These are phyloP conservation scores for Crossaster papposus DNA, from an alignment of 53 echinoderm and acorn worm genomes.

Conservation along the genomic window DNA sequence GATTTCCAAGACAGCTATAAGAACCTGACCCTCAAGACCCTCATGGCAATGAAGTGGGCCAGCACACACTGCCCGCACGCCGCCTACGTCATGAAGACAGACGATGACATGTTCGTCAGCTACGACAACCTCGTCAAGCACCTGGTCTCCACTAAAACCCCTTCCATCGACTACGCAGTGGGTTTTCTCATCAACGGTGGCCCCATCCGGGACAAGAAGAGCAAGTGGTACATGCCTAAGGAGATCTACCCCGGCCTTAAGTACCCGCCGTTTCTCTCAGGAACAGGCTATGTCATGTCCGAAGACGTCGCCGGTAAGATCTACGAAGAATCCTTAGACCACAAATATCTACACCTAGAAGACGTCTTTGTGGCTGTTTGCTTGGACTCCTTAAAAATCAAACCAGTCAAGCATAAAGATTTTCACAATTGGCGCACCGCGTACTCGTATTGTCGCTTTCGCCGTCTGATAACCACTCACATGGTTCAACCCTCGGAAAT, in stretches of 20 bases:
- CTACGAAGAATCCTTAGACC: constrained; percentile 73
- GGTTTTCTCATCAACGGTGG: constrained; percentile 87
- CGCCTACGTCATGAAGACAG: constrained; percentile 87
- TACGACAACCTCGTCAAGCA: constrained; percentile 80
- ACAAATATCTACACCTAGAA: constrained; percentile 84
- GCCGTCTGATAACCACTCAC: constrained; percentile 85
- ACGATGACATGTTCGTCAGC: constrained; percentile 92
- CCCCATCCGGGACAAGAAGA: constrained; percentile 94
- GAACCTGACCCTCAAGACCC: constrained; percentile 88
- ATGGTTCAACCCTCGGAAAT: constrained; percentile 93
- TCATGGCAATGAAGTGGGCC: constrained; percentile 95
- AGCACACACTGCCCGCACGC: constrained; percentile 76
- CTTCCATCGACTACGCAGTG: constrained; percentile 62
- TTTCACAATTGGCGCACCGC: constrained; percentile 92
- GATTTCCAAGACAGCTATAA: constrained; percentile 93
- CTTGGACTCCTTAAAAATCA: constrained; percentile 71
- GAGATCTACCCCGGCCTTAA: constrained; percentile 75
- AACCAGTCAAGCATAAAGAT: constrained; percentile 73
- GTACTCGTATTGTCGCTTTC: constrained; percentile 88
- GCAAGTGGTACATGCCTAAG: constrained; percentile 97
- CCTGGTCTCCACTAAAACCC: constrained; percentile 45
- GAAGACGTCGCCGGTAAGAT: constrained; percentile 71
- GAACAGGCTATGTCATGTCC: constrained; percentile 92
- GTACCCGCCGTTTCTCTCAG: constrained; percentile 96
- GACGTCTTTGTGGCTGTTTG: constrained; percentile 89